Evolutionary conservation across 2,888 invertebrate genomes (phyloP).

Genomic region (Hydrotaea cyrtoneurina): DNA sequence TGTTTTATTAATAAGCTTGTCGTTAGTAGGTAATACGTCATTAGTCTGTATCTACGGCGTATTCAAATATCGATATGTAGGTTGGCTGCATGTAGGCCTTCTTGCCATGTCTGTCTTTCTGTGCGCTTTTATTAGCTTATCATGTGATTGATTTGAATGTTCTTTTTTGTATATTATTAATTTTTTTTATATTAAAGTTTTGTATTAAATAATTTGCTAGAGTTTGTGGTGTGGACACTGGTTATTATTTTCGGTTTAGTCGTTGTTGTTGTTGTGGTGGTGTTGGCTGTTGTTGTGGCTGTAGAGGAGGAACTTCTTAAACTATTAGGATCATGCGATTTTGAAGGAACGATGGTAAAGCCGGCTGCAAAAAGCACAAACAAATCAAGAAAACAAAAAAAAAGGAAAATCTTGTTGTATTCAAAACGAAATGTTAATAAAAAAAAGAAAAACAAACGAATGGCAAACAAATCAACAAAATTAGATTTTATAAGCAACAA

Average conservation of each 20-base stretch:
- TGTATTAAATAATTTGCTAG: constrained; percentile 63
- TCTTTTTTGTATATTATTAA: background rate
- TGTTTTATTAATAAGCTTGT: background rate
- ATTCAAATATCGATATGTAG: background rate
- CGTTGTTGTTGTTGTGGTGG: constrained; percentile 4
- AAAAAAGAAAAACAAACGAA: constrained; percentile 82
- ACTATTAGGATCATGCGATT: constrained; percentile 89
- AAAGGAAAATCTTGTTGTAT: constrained; percentile 58
- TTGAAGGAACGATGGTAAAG: constrained; percentile 82
- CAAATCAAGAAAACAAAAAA: background rate
- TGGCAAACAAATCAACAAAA: constrained; percentile 76
- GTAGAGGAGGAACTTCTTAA: constrained; percentile 65
- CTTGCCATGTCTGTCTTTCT: background rate
- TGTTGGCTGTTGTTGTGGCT: constrained; percentile 29
- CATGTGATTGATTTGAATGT: background rate
- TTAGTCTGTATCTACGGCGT: background rate
- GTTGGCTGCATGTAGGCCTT: background rate
- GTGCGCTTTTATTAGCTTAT: background rate
- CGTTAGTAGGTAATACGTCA: background rate
- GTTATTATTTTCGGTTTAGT: constrained; percentile 63
- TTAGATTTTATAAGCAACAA: constrained; percentile 66
- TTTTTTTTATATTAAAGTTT: constrained; percentile 54
- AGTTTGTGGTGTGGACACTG: constrained; percentile 61
- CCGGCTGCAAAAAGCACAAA: constrained; percentile 63
- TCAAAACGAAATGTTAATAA: constrained; percentile 66